Evolutionary conservation across 2,888 invertebrate genomes (phyloP).

Genomic region (Drosophila austrosaltans): DNA sequence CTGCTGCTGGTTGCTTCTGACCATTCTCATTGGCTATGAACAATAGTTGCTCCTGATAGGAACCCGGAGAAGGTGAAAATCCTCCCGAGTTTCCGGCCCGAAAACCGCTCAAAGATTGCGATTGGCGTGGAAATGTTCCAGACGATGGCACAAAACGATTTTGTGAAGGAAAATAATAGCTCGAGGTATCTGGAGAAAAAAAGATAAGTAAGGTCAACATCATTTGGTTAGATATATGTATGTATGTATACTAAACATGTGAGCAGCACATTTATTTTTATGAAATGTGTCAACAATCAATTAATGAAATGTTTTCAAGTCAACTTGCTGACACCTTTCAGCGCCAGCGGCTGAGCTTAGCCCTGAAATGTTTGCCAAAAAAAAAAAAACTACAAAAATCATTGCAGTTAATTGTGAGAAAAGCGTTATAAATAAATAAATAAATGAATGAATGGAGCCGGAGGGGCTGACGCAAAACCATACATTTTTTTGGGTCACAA

Average conservation of each 20-base stretch:
- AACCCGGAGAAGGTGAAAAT: constrained; percentile 71
- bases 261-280: not conserved
- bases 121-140: constrained; percentile 73
- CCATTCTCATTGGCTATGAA: constrained; percentile 78
- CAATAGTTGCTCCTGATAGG: constrained; percentile 82
- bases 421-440: constrained; percentile 73
- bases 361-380: constrained; percentile 54
- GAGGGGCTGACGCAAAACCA: constrained; percentile 26
- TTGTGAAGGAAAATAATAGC: constrained; percentile 81
- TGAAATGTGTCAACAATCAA: constrained; percentile 57
- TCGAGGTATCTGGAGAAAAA: constrained; percentile 78
- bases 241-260: not conserved
- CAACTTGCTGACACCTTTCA: constrained; percentile 35
- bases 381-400: constrained; percentile 50
- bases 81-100: constrained; percentile 48
- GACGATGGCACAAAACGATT: constrained; percentile 83
- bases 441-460: constrained; percentile 40
- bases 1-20: constrained; percentile 48
- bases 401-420: constrained; percentile 63
- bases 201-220: constrained; percentile 32
- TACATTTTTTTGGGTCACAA: constrained; percentile 40
- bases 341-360: constrained; percentile 42
- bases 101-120: constrained; percentile 49
- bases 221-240: not conserved
- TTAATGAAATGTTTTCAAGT: constrained; percentile 37